Conservation (phyloP, 2,888 invertebrate genomes). For the Therioaphis trifolii region DNA sequence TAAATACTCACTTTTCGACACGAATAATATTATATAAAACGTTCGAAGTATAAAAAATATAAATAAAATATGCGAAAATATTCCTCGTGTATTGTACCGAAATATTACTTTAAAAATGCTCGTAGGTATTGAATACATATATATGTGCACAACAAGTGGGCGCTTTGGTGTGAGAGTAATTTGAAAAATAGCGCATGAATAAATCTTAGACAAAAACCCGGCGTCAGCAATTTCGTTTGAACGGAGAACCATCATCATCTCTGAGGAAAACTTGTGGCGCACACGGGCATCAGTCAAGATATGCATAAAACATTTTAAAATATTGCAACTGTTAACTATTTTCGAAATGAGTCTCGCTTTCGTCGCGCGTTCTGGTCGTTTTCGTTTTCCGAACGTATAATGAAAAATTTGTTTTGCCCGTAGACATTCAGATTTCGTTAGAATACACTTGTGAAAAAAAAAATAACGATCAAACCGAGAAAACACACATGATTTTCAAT, state of each 20-base stretch:
- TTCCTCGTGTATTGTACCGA: not conserved
- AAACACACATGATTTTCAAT: too few relatives aligned
- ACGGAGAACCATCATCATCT: not conserved
- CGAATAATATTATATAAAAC: too few relatives aligned
- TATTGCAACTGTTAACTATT: not conserved
- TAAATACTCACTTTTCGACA: too few relatives aligned
- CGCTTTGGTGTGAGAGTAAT: conserved; percentile 2
- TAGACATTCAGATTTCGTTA: too few relatives aligned
- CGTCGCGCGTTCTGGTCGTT: too few relatives aligned
- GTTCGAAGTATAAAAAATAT: too few relatives aligned
- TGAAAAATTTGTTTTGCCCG: too few relatives aligned
- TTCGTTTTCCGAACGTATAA: too few relatives aligned
- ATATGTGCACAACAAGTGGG: not conserved
- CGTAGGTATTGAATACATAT: not conserved
- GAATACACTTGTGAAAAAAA: too few relatives aligned
- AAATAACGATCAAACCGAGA: too few relatives aligned
- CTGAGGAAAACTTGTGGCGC: too few relatives aligned
- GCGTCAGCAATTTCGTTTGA: conserved; percentile 24
- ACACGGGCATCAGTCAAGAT: not conserved
- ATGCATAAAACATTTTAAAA: not conserved
- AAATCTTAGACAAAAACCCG: conserved; percentile 7
- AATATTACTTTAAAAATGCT: not conserved
- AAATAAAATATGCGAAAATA: not conserved
- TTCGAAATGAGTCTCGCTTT: too few relatives aligned
- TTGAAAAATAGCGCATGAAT: not conserved